Evolutionary conservation across 2,797 vertebrate genomes (phyloP).

Genomic region (Columba guinea): DNA sequence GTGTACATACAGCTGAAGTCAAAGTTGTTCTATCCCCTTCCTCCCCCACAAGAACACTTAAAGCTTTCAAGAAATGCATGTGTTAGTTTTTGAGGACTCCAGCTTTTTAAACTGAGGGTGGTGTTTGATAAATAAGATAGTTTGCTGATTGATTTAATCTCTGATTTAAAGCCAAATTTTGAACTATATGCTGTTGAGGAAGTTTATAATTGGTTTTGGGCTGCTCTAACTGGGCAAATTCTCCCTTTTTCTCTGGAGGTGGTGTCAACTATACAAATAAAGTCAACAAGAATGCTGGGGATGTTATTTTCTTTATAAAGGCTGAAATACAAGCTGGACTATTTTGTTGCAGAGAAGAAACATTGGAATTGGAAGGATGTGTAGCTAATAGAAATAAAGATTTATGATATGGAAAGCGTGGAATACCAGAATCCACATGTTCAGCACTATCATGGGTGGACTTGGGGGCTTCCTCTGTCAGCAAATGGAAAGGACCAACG

Average conservation of each 20-base stretch:
- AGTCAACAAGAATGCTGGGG: background rate
- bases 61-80: constrained; percentile 5
- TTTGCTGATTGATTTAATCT: background rate
- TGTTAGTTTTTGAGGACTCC: background rate
- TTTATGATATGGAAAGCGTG: background rate
- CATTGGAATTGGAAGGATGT: background rate
- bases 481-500: background rate
- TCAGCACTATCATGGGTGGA: background rate
- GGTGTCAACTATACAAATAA: background rate
- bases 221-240: background rate
- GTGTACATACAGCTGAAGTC: background rate
- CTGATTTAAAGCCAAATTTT: background rate
- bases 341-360: constrained; percentile 5
- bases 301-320: constrained; percentile 5
- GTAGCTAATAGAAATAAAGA: background rate
- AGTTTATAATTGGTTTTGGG: background rate
- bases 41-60: constrained; percentile 1
- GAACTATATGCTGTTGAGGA: background rate
- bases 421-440: background rate
- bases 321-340: background rate
- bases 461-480: background rate
- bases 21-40: background rate
- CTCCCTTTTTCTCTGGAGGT: background rate
- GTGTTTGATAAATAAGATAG: background rate
- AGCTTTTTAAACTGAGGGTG: background rate